Evolutionary conservation across 1,140 invertebrate genomes (phyloP).

Genomic region (Muscidifurax raptorellus): DNA sequence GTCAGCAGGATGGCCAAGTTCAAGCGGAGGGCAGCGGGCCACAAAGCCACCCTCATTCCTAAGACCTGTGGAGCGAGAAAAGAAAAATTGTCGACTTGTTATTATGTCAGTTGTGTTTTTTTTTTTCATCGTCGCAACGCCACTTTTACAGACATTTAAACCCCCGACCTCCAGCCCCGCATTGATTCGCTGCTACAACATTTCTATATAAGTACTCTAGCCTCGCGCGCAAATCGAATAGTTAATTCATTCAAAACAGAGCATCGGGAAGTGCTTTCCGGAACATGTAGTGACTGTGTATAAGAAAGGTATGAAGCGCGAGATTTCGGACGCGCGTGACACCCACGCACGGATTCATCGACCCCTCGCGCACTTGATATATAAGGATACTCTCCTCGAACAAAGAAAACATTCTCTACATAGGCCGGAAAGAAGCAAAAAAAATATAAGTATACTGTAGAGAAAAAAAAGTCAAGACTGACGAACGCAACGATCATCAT

Average conservation of each 20-base stretch:
- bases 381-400: background rate
- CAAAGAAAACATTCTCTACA: slow-evolving; percentile 30
- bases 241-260: too few relatives aligned
- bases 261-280: too few relatives aligned
- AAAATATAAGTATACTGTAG: background rate
- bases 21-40: slow-evolving; percentile 51
- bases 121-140: too few relatives aligned
- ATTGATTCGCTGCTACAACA: background rate
- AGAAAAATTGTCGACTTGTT: background rate
- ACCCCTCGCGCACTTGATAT: background rate
- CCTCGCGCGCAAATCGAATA: too few relatives aligned
- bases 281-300: too few relatives aligned
- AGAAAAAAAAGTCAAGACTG: background rate
- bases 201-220: too few relatives aligned
- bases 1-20: slow-evolving; percentile 67
- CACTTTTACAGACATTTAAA: too few relatives aligned
- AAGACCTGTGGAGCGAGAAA: slow-evolving; percentile 56
- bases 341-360: background rate
- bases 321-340: background rate
- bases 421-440: background rate
- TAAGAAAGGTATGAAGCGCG: too few relatives aligned
- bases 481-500: too few relatives aligned
- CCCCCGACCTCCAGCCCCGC: background rate
- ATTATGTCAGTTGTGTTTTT: background rate
- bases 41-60: slow-evolving; percentile 71